Evolutionary conservation across 2,888 invertebrate genomes (phyloP).

Genomic region (Nesidiocoris tenuis): DNA sequence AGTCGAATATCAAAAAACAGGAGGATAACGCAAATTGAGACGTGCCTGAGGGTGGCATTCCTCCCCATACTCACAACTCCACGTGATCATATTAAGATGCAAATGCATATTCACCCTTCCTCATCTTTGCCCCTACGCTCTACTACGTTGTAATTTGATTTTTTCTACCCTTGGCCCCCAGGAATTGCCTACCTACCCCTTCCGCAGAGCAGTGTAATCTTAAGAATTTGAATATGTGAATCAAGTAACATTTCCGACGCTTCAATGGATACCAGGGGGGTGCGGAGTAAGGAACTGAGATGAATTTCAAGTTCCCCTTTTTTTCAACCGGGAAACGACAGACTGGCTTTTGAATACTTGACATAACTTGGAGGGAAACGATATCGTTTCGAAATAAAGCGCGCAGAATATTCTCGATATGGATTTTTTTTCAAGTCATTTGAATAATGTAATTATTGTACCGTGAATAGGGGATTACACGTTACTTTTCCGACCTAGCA

Average conservation of each 20-base stretch:
- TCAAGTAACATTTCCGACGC: not conserved
- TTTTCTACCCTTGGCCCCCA: not conserved
- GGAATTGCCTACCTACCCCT: not conserved
- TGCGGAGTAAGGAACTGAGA: not conserved
- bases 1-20: not conserved
- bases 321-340: not conserved
- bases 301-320: not conserved
- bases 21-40: not conserved
- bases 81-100: not conserved
- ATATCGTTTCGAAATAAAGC: not conserved
- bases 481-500: too few species aligned
- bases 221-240: not conserved
- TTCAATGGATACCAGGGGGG: not conserved
- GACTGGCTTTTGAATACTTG: not conserved
- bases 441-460: too few species aligned
- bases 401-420: too few species aligned
- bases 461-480: too few species aligned
- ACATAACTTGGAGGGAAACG: not conserved
- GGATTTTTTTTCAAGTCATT: too few species aligned
- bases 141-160: not conserved
- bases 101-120: not conserved
- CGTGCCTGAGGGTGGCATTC: not conserved
- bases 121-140: not conserved
- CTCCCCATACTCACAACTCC: not conserved
- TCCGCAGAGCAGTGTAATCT: not conserved